Conservation (phyloP, 2,888 invertebrate species). For the Metopia argyrocephala region DNA sequence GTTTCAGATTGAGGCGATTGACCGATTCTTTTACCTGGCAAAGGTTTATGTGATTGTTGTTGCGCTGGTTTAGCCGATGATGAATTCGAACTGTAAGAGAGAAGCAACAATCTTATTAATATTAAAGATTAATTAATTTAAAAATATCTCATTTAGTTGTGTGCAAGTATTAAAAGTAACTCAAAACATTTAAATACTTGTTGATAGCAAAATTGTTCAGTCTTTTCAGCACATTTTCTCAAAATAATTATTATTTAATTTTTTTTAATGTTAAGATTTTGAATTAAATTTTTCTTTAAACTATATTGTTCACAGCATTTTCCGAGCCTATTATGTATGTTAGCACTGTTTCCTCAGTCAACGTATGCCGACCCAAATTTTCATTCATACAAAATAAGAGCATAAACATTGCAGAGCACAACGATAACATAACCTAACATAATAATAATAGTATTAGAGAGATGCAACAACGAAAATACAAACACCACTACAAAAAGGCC, state of each 20-base stretch:
- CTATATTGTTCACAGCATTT: not conserved
- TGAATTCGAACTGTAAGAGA: slow-evolving; percentile 45
- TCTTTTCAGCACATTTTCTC: too few relatives aligned
- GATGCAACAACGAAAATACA: slow-evolving; percentile 34
- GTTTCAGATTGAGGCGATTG: slow-evolving; percentile 23
- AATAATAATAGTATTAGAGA: slow-evolving; percentile 38
- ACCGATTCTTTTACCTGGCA: slow-evolving; percentile 42
- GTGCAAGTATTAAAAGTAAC: too few relatives aligned
- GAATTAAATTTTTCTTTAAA: not conserved
- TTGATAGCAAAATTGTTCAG: too few relatives aligned
- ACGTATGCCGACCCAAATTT: slow-evolving; percentile 63
- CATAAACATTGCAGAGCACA: slow-evolving; percentile 26
- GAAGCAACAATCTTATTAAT: not conserved
- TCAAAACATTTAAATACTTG: too few relatives aligned
- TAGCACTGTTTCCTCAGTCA: slow-evolving; percentile 39
- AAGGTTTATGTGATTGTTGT: slow-evolving; percentile 50
- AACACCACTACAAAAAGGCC: not conserved
- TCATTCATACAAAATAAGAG: slow-evolving; percentile 51
- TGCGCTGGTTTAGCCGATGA: slow-evolving; percentile 47
- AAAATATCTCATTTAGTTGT: too few relatives aligned
- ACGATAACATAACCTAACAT: slow-evolving; percentile 63
- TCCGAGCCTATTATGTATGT: slow-evolving; percentile 31
- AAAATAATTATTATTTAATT: too few relatives aligned
- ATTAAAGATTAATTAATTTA: too few relatives aligned
- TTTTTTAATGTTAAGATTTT: not conserved